A percentile compares a stretch with the other conserved stretches of the same genome.
phyloP scores from a whole-genome alignment of 2,797 vertebrate genomes.

The Silurus lanzhouensis region DNA sequence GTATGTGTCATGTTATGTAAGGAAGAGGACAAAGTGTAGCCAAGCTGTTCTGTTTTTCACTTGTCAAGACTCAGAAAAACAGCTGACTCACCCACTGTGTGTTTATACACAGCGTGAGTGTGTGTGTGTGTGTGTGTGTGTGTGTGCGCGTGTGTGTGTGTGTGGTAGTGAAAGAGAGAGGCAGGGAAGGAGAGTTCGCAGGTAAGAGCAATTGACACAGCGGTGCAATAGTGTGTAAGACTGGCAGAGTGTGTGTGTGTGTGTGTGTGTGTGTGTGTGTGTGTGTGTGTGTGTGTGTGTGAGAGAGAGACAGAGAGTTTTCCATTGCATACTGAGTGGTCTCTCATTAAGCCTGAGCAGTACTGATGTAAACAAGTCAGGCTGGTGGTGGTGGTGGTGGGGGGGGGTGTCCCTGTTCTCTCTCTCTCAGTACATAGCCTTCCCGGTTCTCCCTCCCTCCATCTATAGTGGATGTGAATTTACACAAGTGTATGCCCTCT shows the following conservation, averaged over 20 bases:
- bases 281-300: slow-evolving; percentile 18
- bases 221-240: slow-evolving; percentile 14
- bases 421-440: slow-evolving; percentile 29
- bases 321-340: slow-evolving; percentile 47
- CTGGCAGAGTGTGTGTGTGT: not conserved
- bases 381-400: slow-evolving; percentile 38
- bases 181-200: slow-evolving; percentile 23
- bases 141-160: not conserved
- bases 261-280: slow-evolving; percentile 17
- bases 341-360: slow-evolving; percentile 40
- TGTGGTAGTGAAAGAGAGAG: not conserved
- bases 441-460: not conserved
- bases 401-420: slow-evolving; percentile 48
- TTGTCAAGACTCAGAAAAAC: slow-evolving; percentile 48
- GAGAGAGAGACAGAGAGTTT: slow-evolving; percentile 42
- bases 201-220: slow-evolving; percentile 31
- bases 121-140: not conserved
- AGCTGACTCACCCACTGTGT: slow-evolving; percentile 43
- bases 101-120: slow-evolving; percentile 29
- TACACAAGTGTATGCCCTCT: slow-evolving; percentile 44
- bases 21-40: slow-evolving; percentile 33
- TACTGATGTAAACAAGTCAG: slow-evolving; percentile 56
- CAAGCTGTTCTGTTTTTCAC: slow-evolving; percentile 31
- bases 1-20: slow-evolving; percentile 52
- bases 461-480: not conserved